phyloP scores from a whole-genome alignment of 2,113 vertebrate species.

The Pseudopodoces humilis region DNA sequence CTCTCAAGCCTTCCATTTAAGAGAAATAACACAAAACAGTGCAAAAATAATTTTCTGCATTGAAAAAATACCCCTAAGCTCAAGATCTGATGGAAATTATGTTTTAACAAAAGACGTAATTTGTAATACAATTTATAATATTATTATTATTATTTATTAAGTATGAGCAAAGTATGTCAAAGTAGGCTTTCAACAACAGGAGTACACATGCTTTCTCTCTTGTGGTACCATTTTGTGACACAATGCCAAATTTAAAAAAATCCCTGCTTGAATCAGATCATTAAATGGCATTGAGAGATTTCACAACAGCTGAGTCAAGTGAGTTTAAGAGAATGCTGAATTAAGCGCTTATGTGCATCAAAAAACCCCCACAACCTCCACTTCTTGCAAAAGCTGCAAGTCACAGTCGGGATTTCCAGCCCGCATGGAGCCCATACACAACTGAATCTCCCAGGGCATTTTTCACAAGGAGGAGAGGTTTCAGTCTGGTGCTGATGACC shows the following conservation, averaged over 20 bases:
- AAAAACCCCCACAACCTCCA: neutral
- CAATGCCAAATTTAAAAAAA: neutral
- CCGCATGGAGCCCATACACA: accelerated
- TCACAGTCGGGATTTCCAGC: neutral
- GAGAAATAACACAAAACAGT: neutral
- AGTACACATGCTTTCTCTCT: neutral
- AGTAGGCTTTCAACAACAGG: neutral
- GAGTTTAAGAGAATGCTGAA: neutral
- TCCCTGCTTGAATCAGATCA: neutral
- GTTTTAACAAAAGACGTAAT: neutral
- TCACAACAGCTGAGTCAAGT: neutral
- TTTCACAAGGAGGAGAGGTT: neutral
- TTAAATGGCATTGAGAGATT: neutral
- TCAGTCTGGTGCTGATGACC: neutral
- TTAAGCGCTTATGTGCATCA: neutral
- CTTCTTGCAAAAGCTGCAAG: neutral
- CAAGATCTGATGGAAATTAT: neutral
- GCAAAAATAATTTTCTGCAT: neutral
- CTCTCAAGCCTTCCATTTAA: neutral
- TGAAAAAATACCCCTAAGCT: neutral
- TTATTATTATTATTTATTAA: no score
- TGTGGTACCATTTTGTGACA: neutral
- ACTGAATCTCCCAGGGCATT: neutral
- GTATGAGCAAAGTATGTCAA: neutral
- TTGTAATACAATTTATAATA: neutral